These are phyloP conservation scores for Dendrolimus pini DNA, from an alignment of 2,888 invertebrate species.

Conservation along the genomic window DNA sequence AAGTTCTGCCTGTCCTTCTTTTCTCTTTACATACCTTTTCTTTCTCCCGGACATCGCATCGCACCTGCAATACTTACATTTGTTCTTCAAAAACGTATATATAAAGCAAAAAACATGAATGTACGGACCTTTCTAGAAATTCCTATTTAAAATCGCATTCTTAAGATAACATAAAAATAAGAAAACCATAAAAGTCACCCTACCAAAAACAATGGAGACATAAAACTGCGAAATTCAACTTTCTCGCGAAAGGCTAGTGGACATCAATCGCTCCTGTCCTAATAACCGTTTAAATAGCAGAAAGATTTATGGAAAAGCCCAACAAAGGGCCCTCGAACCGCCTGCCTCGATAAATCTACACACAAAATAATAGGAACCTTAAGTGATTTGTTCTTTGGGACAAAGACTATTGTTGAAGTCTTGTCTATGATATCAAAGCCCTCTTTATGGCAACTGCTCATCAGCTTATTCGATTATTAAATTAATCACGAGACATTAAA, in stretches of 20 bases:
- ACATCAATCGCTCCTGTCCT: constrained; percentile 66
- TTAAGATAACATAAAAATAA: neutral
- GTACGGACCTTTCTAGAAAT: neutral
- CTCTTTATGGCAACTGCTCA: constrained; percentile 6
- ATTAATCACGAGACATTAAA: constrained; percentile 10
- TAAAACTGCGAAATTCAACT: constrained; percentile 3
- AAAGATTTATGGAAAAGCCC: constrained; percentile 69
- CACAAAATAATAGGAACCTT: constrained; percentile 68
- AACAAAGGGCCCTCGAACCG: constrained; percentile 62
- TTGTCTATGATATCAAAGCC: neutral
- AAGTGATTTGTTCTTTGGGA: constrained; percentile 62
- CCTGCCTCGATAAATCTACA: constrained; percentile 67
- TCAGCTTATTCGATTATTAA: constrained; percentile 23
- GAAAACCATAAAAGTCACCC: neutral
- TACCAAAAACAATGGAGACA: neutral
- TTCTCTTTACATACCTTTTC: no score
- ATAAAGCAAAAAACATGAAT: neutral
- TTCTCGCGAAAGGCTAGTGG: constrained; percentile 37
- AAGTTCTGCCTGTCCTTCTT: no score
- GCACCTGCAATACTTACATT: no score
- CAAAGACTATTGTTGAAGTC: constrained; percentile 50
- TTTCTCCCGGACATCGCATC: no score
- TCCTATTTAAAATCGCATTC: neutral
- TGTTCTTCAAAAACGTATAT: no score
- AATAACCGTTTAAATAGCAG: constrained; percentile 71